A percentile compares a stretch with the other conserved stretches of the same genome.
Conservation (phyloP, 2,113 vertebrate genomes). For the Irena cyanogastra region DNA sequence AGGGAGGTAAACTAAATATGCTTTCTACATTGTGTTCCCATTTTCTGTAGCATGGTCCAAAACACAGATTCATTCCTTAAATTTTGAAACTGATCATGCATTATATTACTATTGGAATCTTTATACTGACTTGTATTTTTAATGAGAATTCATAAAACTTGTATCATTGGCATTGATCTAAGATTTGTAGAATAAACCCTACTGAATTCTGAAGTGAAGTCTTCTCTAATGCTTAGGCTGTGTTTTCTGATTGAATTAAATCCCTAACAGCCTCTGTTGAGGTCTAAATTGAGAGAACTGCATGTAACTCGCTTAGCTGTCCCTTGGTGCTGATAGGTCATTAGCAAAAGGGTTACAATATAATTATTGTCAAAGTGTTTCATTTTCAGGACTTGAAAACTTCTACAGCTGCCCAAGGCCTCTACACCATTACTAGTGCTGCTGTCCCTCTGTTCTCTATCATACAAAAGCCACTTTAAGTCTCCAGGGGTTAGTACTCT, state of each 20-base stretch:
- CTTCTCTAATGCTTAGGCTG: conserved; percentile 57
- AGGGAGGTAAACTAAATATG: conserved; percentile 50
- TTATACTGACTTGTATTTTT: conserved; percentile 71
- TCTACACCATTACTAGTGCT: not conserved
- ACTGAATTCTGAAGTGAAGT: conserved; percentile 60
- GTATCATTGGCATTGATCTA: conserved; percentile 69
- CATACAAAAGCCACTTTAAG: not conserved
- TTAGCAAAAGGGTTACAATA: not conserved
- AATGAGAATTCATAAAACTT: conserved; percentile 64
- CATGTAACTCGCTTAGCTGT: not conserved
- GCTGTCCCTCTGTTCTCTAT: not conserved
- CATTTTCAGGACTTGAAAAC: not conserved
- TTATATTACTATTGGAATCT: conserved; percentile 66
- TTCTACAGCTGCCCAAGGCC: not conserved
- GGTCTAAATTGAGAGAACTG: not conserved
- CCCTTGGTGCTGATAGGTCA: not conserved
- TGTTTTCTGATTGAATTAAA: conserved; percentile 23
- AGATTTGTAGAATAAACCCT: conserved; percentile 71
- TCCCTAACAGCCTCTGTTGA: not conserved
- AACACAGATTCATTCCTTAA: conserved; percentile 53
- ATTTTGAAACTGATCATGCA: conserved; percentile 60
- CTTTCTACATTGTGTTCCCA: conserved; percentile 28
- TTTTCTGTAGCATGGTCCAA: conserved; percentile 62
- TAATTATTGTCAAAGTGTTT: not conserved
- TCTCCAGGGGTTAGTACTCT: not conserved